phyloP scores from a whole-genome alignment of 2,888 invertebrate species.

The Aleiodes leptofemur region DNA sequence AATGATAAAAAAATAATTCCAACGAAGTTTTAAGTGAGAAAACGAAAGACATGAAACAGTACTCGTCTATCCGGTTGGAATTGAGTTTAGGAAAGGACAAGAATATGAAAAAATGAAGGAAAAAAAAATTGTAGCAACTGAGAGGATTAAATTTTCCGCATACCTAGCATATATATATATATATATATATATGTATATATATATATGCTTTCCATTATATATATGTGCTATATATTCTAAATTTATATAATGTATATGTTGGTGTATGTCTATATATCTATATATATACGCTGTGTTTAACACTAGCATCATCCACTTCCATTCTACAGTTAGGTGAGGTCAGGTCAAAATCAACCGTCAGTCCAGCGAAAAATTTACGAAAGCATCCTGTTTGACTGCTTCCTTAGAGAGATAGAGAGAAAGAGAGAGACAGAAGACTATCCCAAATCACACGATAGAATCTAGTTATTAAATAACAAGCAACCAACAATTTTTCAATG shows the following conservation, averaged over 20 bases:
- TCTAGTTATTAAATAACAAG: too few relatives aligned
- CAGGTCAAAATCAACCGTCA: slow-evolving; percentile 50
- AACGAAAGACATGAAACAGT: slow-evolving; percentile 7
- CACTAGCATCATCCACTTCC: neutral
- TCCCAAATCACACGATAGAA: too few relatives aligned
- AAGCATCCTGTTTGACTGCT: slow-evolving; percentile 31
- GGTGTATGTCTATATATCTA: neutral
- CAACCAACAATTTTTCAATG: too few relatives aligned
- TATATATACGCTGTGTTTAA: neutral
- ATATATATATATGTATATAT: too few relatives aligned
- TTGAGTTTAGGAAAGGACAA: slow-evolving; percentile 24
- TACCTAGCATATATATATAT: neutral
- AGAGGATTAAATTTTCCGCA: slow-evolving; percentile 4
- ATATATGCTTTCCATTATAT: neutral
- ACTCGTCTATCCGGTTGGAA: slow-evolving; percentile 37
- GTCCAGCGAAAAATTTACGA: slow-evolving; percentile 25
- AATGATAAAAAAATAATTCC: slow-evolving; percentile 7
- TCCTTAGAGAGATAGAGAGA: neutral
- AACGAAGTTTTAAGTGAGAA: slow-evolving; percentile 5
- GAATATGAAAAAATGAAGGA: neutral
- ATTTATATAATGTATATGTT: neutral
- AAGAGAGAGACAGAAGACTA: neutral
- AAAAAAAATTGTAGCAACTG: neutral
- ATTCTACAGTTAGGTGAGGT: slow-evolving; percentile 47
- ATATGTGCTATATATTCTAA: neutral